Evolutionary conservation across 2,797 vertebrate species (phyloP).

Genomic region (Salmo trutta): DNA sequence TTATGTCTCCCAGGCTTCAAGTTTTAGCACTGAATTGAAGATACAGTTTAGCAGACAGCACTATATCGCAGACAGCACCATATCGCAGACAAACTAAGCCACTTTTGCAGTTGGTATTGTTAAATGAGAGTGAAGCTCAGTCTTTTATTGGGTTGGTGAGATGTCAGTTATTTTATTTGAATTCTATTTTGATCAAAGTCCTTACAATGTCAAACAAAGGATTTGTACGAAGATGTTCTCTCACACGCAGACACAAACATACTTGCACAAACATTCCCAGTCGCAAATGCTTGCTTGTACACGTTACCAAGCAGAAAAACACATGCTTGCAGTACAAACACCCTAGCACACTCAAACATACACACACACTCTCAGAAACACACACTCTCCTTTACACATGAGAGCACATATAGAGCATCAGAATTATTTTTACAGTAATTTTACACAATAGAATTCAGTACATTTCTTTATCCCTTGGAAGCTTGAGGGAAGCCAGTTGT

Average conservation of each 20-base stretch:
- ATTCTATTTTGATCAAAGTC: constrained; percentile 19
- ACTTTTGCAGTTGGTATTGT: neutral
- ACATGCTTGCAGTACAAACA: neutral
- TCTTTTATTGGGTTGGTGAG: constrained; percentile 34
- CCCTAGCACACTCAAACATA: constrained; percentile 4
- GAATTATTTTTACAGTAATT: constrained; percentile 44
- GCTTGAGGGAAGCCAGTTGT: constrained; percentile 34
- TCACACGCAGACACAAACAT: constrained; percentile 10
- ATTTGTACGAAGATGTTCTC: constrained; percentile 43
- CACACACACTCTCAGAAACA: neutral
- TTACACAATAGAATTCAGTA: constrained; percentile 51
- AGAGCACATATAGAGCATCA: constrained; percentile 52
- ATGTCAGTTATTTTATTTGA: constrained; percentile 65
- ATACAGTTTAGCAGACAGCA: neutral
- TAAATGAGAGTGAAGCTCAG: neutral
- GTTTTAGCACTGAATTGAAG: neutral
- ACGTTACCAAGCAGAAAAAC: constrained; percentile 1
- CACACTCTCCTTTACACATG: constrained; percentile 26
- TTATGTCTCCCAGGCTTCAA: neutral
- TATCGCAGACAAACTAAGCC: neutral
- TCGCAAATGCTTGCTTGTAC: constrained; percentile 23
- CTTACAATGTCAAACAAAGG: constrained; percentile 53
- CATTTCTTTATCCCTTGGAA: constrained; percentile 14
- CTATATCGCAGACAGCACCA: neutral
- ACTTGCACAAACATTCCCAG: neutral